These are phyloP conservation scores for Triplophysa dalaica DNA, from an alignment of 2,113 vertebrate genomes.

Conservation along the genomic window DNA sequence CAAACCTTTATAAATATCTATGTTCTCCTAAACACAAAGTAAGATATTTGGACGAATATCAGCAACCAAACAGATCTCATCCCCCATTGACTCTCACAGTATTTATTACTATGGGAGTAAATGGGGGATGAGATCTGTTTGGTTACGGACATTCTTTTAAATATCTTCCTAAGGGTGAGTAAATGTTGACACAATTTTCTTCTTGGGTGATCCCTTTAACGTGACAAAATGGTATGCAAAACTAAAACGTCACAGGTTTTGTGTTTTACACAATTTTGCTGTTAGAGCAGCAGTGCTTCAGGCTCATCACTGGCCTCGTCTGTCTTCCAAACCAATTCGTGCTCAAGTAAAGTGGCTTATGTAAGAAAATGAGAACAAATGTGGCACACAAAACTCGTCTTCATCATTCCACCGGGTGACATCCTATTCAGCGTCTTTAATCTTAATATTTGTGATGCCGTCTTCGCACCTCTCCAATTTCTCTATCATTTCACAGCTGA, in stretches of 20 bases:
- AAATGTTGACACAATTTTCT: too few species aligned
- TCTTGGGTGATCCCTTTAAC: too few species aligned
- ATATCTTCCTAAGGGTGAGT: too few species aligned
- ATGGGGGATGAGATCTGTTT: too few species aligned
- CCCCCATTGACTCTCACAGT: too few species aligned
- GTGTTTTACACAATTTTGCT: neutral
- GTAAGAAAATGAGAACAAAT: conserved; percentile 21
- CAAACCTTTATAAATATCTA: too few species aligned
- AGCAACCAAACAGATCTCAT: too few species aligned
- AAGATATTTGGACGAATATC: too few species aligned
- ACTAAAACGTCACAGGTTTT: neutral
- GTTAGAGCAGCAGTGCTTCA: neutral
- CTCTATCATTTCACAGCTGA: conserved; percentile 34
- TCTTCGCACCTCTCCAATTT: conserved; percentile 27
- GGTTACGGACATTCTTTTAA: too few species aligned
- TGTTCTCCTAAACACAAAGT: too few species aligned
- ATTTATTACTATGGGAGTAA: too few species aligned
- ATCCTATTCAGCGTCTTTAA: conserved; percentile 31
- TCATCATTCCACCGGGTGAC: conserved; percentile 27
- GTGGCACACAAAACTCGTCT: neutral
- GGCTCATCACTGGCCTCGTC: neutral
- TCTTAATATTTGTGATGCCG: conserved; percentile 35
- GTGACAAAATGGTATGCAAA: neutral
- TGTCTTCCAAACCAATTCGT: neutral
- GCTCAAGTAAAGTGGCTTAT: conserved; percentile 5